A percentile compares a stretch with the other conserved stretches of the same genome.
Evolutionary conservation across 2,113 vertebrate genomes (phyloP).

Genomic region (Microtus ochrogaster): DNA sequence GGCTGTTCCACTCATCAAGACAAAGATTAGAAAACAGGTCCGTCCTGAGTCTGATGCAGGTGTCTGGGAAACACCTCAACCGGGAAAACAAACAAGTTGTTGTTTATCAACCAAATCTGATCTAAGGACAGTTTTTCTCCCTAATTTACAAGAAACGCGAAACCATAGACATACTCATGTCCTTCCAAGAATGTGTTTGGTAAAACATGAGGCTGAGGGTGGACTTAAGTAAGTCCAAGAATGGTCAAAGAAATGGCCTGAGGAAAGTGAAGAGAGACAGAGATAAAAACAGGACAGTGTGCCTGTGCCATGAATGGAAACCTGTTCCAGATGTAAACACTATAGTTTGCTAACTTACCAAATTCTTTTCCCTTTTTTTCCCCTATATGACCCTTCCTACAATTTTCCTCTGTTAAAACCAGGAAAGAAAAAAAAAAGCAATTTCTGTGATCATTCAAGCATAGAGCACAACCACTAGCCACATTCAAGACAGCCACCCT

Average conservation of each 20-base stretch:
- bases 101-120: slow-evolving; percentile 26
- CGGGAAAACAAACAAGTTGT: not conserved
- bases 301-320: not conserved
- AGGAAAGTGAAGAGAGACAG: slow-evolving; percentile 1
- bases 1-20: slow-evolving; percentile 6
- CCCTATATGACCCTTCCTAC: not conserved
- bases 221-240: not conserved
- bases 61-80: slow-evolving; percentile 13
- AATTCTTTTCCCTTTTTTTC: slow-evolving; percentile 14
- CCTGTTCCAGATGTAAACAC: not conserved
- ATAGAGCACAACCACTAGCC: not conserved
- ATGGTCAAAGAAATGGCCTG: not conserved
- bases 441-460: not conserved
- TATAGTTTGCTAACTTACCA: not conserved
- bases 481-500: not conserved
- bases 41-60: not conserved
- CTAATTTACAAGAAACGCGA: slow-evolving; percentile 42
- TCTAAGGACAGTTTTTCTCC: slow-evolving; percentile 21
- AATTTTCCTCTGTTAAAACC: slow-evolving; percentile 13
- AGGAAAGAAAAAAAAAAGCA: not conserved
- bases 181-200: not conserved
- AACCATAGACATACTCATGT: not conserved
- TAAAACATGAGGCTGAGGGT: slow-evolving; percentile 5
- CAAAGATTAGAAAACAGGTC: slow-evolving; percentile 43
- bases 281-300: not conserved